phyloP scores from a whole-genome alignment of 2,113 vertebrate genomes.

The Platycercus adscitus region DNA sequence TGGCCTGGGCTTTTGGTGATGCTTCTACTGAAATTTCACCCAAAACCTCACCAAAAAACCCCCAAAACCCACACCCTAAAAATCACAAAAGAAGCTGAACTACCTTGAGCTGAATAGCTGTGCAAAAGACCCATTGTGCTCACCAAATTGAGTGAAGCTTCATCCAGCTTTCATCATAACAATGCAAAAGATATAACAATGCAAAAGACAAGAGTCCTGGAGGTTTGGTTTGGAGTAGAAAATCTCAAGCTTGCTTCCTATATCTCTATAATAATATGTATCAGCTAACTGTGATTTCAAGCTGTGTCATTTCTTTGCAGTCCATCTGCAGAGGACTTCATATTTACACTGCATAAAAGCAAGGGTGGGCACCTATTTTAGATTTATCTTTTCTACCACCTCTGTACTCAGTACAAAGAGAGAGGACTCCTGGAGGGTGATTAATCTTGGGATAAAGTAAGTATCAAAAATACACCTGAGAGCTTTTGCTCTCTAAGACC shows the following conservation, averaged over 20 bases:
- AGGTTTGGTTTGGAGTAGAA: not conserved
- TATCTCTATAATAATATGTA: not conserved
- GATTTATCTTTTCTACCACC: not conserved
- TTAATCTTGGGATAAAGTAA: not conserved
- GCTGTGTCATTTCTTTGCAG: not conserved
- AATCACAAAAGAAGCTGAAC: not conserved
- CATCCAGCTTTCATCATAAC: not conserved
- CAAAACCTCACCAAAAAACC: fast-evolving
- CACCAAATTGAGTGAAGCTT: not conserved
- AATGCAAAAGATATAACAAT: not conserved
- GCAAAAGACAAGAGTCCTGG: not conserved
- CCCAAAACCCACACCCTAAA: not conserved
- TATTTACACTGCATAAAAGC: not conserved
- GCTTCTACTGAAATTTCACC: not conserved
- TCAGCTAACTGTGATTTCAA: not conserved
- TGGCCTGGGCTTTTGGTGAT: not conserved
- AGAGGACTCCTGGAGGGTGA: not conserved
- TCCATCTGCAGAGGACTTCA: not conserved
- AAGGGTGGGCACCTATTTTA: not conserved
- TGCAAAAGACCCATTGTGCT: not conserved
- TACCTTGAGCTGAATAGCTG: not conserved
- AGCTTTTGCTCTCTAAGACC: not conserved
- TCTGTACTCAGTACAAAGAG: not conserved
- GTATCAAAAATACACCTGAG: not conserved
- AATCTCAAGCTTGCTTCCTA: not conserved